Evolutionary conservation across 2,113 vertebrate species (phyloP), one percentile per base, ranked within the genome.

Genomic region (Pomatostomus ruficeps): DNA sequence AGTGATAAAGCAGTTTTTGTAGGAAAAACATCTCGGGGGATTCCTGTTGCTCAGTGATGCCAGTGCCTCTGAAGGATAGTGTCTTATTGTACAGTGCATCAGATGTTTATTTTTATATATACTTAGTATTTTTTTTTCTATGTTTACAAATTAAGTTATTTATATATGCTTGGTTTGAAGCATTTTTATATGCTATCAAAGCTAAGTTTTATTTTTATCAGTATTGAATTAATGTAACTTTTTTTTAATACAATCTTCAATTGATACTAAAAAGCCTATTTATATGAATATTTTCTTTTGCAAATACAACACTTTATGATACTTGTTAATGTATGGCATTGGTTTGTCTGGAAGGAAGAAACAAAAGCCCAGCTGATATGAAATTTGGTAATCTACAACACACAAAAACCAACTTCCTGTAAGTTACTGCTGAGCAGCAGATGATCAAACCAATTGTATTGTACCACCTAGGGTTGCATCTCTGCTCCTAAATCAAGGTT

Each of bases 71-170:
- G 95, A 97, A 97, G 96, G 96, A 88, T 86, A 88, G 87, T 87
- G 97, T 97, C 97, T 96, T 96, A 91, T 14, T 98, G 95, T 97
- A 94, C 78, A 96, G 91, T 94, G 74, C 89, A 95, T 93, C 93
- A 98, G 96, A 97, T 83, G 87, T 97, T 97, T 98, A 97, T 98
- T 98, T 98, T 98, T 97, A 96, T 98, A 96, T 96, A 90, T 84
- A 85, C 97, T 95, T 96, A 84, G 68, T 91, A 81, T 96, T 97
- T 97, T 90, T n/a, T 91, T 96, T 97, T 85, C 94, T 97, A 92
- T 16, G 95, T 97, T 97, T 97, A 98, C 96, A 97, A 79, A 96
- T 97, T 98, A 97, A 98, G 91, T 98, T 98, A 98, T 98, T 98
- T 98, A 95, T 97, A 96, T 95, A 89, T 95, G 91, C 96, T 95